These are phyloP conservation scores for Drosophila falleni DNA, from an alignment of 2,888 invertebrate species.

Conservation along the genomic window DNA sequence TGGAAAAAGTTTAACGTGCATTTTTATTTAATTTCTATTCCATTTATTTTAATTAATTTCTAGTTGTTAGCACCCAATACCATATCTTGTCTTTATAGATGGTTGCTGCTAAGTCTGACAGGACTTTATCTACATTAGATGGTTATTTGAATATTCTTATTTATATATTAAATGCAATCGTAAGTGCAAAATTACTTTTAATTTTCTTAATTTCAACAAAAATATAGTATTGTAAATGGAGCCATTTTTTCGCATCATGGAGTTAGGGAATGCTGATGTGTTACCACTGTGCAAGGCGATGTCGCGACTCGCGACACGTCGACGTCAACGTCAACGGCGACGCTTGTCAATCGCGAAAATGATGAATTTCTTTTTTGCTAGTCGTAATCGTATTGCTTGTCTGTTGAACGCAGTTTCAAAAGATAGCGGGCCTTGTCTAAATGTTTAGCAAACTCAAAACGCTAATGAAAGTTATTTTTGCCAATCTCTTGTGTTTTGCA, in stretches of 20 bases:
- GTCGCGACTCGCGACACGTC: slow-evolving; percentile 37
- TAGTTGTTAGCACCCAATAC: neutral
- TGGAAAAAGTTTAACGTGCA: no score
- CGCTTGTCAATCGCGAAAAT: slow-evolving; percentile 60
- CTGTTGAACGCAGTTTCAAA: slow-evolving; percentile 13
- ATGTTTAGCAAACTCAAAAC: slow-evolving; percentile 64
- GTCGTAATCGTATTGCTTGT: slow-evolving; percentile 55
- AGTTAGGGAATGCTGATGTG: neutral
- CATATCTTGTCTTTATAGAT: neutral
- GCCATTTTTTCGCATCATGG: neutral
- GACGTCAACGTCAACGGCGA: slow-evolving; percentile 47
- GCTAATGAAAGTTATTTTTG: slow-evolving; percentile 67
- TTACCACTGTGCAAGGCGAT: slow-evolving; percentile 55
- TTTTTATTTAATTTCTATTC: neutral
- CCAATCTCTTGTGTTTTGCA: slow-evolving; percentile 28
- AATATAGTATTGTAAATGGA: neutral
- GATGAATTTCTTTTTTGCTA: slow-evolving; percentile 78
- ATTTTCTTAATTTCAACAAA: neutral
- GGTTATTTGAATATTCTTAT: neutral
- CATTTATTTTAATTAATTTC: no score
- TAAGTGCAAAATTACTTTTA: no score
- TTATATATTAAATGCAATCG: neutral
- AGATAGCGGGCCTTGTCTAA: slow-evolving; percentile 60
- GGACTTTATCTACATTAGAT: neutral
- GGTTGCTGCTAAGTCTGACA: neutral